Base-by-base conservation (phyloP, 2,797 vertebrate genomes). In the Dromococcyx pavoninus region DNA sequence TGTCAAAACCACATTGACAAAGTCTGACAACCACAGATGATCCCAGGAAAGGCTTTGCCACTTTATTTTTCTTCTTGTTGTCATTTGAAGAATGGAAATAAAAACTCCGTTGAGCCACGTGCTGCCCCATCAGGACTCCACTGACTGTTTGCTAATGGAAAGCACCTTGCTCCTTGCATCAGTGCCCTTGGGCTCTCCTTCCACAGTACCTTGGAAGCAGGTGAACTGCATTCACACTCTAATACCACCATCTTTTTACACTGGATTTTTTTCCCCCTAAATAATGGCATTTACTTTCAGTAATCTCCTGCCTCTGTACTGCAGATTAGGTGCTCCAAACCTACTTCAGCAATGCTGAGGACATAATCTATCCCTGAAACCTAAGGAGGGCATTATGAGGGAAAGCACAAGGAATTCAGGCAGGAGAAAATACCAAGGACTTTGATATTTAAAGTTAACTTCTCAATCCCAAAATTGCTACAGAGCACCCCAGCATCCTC, bases 61-160 rank as follows among this genome's bases (percentile, higher is more conserved):
- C 56, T 61, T 94, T 79, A 69, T 86, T 93, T 96, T 75, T 89
- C 37, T 44, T 93, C 24, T 96, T 95, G 89, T 73, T 97, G 84
- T 95, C 81, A 93, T 94, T 41, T 94, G 93, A 96, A 95, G 91
- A 97, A 94, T 44, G 43, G 92, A 94, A 96, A 96, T 96, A 96
- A 96, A 96, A 96, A 96, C 89, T 95, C 94, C 91, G 86, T 70
- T 96, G 71, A 86, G 76, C 54, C 94, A 88, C 10, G 58, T 78
- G 72, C n/a, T 89, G 56, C 54, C 77, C 48, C 19, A 10, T 73
- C 46, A 64, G 61, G 5, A 28, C 39, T 86, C 73, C 86, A 71
- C 24, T 17, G 44, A 73, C 93, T 94, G 28, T 94, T 91, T 97
- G 87, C 56, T 93, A 84, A 95, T 58, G 73, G 66, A 77, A 96